phyloP scores from a whole-genome alignment of 2,113 vertebrate species.

The Daubentonia madagascariensis region DNA sequence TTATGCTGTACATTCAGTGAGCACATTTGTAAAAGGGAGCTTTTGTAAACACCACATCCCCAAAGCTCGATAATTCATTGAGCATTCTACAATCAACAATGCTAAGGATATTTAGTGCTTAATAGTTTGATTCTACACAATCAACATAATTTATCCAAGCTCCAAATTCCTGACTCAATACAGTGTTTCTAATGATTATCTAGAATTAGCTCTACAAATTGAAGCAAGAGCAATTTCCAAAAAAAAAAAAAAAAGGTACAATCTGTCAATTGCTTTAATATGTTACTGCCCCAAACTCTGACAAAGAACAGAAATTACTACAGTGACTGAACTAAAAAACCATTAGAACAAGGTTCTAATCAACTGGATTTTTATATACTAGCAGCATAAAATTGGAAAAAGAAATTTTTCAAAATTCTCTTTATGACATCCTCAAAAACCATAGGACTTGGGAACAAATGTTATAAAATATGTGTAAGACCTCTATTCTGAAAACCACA shows the following conservation, averaged over 20 bases:
- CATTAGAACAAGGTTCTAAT: background rate
- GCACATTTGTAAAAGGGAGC: background rate
- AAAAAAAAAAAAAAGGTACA: background rate
- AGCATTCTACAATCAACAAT: background rate
- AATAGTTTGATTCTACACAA: background rate
- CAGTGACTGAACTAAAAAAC: background rate
- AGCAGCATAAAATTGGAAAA: background rate
- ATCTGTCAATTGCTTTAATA: background rate
- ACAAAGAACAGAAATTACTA: background rate
- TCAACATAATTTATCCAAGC: background rate
- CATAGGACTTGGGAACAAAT: background rate
- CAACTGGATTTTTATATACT: background rate
- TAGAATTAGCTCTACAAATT: background rate
- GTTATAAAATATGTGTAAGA: background rate
- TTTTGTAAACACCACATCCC: background rate
- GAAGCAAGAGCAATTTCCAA: background rate
- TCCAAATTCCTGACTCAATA: background rate
- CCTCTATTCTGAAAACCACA: background rate
- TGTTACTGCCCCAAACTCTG: background rate
- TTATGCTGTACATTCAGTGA: background rate
- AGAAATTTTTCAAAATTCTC: background rate
- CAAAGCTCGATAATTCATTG: background rate
- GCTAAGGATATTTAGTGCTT: background rate
- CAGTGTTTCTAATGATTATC: background rate
- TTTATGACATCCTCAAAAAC: background rate